Evolutionary conservation across 2,888 invertebrate species (phyloP).

Genomic region (Hypomecis punctinalis): DNA sequence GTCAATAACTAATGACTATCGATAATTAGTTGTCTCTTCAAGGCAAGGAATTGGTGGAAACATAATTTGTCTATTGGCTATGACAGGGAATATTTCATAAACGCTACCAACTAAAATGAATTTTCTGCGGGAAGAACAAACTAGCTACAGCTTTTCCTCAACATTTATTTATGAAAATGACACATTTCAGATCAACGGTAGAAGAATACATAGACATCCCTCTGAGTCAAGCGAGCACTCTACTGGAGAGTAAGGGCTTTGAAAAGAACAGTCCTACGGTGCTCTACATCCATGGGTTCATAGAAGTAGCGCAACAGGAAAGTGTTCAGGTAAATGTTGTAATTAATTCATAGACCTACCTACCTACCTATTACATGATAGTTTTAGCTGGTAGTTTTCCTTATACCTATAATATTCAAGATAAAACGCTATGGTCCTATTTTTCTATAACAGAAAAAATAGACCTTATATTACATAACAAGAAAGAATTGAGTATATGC

Average conservation of each 20-base stretch:
- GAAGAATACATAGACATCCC: conserved; percentile 80
- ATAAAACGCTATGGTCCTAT: not conserved
- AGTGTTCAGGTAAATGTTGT: conserved; percentile 76
- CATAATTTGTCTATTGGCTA: no score
- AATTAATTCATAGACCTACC: not conserved
- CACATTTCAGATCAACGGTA: conserved; percentile 59
- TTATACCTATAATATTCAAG: no score
- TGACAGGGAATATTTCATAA: no score
- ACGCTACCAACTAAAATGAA: no score
- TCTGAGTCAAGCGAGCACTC: conserved; percentile 71
- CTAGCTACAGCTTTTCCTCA: not conserved
- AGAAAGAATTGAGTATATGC: no score
- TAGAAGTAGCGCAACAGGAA: conserved; percentile 84
- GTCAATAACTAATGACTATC: no score
- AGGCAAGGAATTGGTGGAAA: no score
- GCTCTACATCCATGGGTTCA: conserved; percentile 85
- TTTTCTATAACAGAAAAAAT: no score
- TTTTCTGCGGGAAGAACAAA: not conserved
- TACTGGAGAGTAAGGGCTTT: conserved; percentile 78
- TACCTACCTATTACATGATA: not conserved
- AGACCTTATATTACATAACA: no score
- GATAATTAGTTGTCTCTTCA: no score
- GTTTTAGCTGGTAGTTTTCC: not conserved
- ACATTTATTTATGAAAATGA: not conserved
- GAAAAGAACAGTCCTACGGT: conserved; percentile 80